Evolutionary conservation across 2,113 vertebrate species (phyloP), one percentile per base, ranked within the genome.

Genomic region (Bettongia penicillata): DNA sequence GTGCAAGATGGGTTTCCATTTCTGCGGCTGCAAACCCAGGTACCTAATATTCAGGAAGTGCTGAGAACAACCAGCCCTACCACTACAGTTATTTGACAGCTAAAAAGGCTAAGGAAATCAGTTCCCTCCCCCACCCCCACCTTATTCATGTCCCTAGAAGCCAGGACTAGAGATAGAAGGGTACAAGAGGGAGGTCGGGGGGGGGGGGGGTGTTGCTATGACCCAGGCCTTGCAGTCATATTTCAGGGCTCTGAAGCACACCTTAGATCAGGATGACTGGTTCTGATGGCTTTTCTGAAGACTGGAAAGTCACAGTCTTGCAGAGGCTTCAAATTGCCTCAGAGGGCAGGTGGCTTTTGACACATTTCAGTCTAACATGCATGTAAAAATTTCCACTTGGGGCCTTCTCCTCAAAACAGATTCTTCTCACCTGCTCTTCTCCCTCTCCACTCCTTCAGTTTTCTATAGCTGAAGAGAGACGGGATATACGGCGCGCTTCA

Each of bases 41-140:
- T 93, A 91, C 92, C 51, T 77, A 49, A 57, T 37, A 94, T 22
- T 50, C 90, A 91, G 93, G 84, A 97, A 95, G 94, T 93, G 89
- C 51, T 95, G 95, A 93, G 90, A 50, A 55, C 52, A 92, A 96
- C 93, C 96, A 95, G 77, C 6, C 43, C 96, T 93, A 90, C 92
- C 94, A 47, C 49, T 57, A 95, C 50, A 77, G 94, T 50, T 16
- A 97, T 51, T 28, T 97, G 92, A 96, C 51, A 97, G 93, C 53
- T 55, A 84, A 96, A 68, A 23, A 49, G 90, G 48, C 61, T 95
- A 89, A 94, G 55, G 94, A 96, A 95, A 96, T 53, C 94, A 97
- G 61, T n/a, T 92, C 0, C 2, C 68, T 37, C 68, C 37, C 68
- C n/a, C 68, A 12, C 37, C 61, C 37, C 61, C 3, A 51, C 23